Conservation (phyloP, 2,113 vertebrate genomes). For the Pelmatolapia mariae region DNA sequence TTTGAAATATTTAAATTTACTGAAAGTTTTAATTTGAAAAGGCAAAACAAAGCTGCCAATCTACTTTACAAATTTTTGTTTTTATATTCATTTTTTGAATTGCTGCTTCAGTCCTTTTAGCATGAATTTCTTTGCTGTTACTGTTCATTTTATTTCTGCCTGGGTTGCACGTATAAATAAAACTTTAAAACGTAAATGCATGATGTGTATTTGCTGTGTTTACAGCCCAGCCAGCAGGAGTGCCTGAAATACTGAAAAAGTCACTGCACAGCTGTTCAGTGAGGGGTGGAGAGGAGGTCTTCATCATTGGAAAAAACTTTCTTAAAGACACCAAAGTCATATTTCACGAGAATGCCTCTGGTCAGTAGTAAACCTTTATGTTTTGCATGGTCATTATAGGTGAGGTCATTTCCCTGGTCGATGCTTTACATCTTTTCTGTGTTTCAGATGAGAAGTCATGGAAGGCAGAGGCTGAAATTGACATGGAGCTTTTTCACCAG, state of each 20-base stretch:
- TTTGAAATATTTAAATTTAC: not conserved
- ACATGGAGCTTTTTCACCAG: slow-evolving; percentile 99
- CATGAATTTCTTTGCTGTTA: not conserved
- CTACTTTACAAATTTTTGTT: not conserved
- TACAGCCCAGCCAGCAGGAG: slow-evolving; percentile 93
- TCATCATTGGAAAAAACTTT: slow-evolving; percentile 99
- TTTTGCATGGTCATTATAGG: not conserved
- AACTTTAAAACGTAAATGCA: not conserved
- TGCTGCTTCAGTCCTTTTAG: not conserved
- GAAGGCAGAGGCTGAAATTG: slow-evolving; percentile 97
- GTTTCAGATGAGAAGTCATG: slow-evolving; percentile 91
- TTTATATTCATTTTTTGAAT: not conserved
- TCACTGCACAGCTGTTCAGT: slow-evolving; percentile 91
- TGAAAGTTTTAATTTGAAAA: not conserved
- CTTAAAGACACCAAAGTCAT: slow-evolving; percentile 98
- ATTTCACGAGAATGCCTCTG: slow-evolving; percentile 92
- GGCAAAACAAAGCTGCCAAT: not conserved
- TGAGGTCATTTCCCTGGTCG: not conserved
- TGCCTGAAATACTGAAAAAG: slow-evolving; percentile 97
- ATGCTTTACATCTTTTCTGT: not conserved
- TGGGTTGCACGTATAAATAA: not conserved
- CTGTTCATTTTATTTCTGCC: not conserved
- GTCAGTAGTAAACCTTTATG: slow-evolving; percentile 60
- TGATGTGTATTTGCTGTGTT: not conserved
- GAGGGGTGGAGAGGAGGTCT: slow-evolving; percentile 92